These are phyloP conservation scores for Eidolon helvum DNA, from an alignment of 2,113 vertebrate genomes.

Conservation along the genomic window DNA sequence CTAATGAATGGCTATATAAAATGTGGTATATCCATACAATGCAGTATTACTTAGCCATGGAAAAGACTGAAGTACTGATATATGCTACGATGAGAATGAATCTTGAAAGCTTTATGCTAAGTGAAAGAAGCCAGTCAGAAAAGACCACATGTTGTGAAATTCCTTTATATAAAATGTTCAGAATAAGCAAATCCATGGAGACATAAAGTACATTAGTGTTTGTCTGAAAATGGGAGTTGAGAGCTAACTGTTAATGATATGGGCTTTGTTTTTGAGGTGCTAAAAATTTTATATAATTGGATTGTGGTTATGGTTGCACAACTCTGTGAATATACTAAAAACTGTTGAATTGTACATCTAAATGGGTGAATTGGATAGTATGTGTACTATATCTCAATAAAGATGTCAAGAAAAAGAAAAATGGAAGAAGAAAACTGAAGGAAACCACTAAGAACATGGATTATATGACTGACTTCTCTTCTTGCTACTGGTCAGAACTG, in stretches of 20 bases:
- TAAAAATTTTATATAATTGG: neutral
- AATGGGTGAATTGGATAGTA: neutral
- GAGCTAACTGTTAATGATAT: neutral
- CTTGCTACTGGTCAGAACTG: neutral
- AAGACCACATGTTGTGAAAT: neutral
- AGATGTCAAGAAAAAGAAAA: neutral
- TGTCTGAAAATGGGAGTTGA: neutral
- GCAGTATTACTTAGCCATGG: neutral
- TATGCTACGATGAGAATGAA: neutral
- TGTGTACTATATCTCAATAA: neutral
- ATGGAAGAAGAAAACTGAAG: neutral
- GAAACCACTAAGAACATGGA: neutral
- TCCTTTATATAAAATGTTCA: neutral
- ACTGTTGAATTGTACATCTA: neutral
- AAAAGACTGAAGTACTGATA: neutral
- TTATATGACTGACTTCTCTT: neutral
- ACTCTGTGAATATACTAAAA: neutral
- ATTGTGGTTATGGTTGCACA: neutral
- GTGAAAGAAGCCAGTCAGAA: neutral
- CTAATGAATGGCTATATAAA: neutral
- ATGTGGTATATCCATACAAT: neutral
- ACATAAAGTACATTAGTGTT: neutral
- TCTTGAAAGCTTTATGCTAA: neutral
- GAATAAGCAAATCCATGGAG: neutral
- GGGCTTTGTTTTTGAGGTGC: neutral